phyloP scores from a whole-genome alignment of 2,888 invertebrate species.

The Cheilosia pagana region DNA sequence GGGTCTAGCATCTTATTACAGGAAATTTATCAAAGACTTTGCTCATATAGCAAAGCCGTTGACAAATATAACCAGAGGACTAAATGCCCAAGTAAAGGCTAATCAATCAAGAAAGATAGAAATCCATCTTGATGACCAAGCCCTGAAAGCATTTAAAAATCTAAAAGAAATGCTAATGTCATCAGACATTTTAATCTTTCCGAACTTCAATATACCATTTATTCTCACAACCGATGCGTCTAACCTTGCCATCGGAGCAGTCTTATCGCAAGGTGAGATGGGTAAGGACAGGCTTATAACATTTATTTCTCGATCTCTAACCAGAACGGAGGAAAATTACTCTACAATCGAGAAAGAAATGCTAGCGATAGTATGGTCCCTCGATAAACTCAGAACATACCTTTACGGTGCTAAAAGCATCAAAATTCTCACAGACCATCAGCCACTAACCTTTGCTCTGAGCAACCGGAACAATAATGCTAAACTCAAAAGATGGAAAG shows the following conservation, averaged over 20 bases:
- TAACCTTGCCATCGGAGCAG: conserved; percentile 28
- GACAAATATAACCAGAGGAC: conserved; percentile 1
- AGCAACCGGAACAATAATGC: too few species aligned
- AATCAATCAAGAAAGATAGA: conserved; percentile 7
- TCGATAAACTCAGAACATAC: conserved; percentile 14
- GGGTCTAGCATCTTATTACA: background rate
- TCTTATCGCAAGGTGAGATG: conserved; percentile 14
- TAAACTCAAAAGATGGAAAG: conserved; percentile 17
- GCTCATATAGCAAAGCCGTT: conserved; percentile 33
- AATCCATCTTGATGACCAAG: too few species aligned
- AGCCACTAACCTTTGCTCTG: too few species aligned
- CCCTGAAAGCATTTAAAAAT: conserved; percentile 10
- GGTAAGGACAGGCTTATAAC: conserved; percentile 8
- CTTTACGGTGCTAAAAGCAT: conserved; percentile 25
- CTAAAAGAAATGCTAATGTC: conserved; percentile 13
- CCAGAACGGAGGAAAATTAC: conserved; percentile 9
- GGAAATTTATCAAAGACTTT: conserved; percentile 14
- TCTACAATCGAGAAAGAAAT: conserved; percentile 14
- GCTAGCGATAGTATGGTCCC: conserved; percentile 10
- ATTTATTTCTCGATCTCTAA: conserved; percentile 39
- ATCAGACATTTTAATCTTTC: conserved; percentile 23
- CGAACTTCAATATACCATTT: conserved; percentile 26
- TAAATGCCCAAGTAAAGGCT: conserved; percentile 13
- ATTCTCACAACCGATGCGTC: conserved; percentile 19
- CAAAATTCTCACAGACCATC: conserved; percentile 5